These are phyloP conservation scores for Pocillopora damicornis DNA, from an alignment of 64 coral and sea anemone species.

Conservation along the genomic window DNA sequence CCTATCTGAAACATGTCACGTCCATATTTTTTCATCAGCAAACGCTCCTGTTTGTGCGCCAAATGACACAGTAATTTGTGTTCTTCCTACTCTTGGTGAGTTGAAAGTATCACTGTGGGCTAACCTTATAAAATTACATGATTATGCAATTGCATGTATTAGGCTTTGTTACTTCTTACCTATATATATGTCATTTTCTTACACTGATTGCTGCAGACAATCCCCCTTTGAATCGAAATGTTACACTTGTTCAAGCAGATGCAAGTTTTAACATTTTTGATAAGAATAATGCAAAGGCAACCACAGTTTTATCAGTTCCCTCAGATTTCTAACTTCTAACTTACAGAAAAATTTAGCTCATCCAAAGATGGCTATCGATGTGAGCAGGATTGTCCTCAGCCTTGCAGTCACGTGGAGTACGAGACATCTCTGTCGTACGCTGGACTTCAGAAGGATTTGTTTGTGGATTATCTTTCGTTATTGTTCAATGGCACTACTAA, in stretches of 20 bases:
- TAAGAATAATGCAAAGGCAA: not conserved
- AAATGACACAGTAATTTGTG: not conserved
- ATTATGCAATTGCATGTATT: not conserved
- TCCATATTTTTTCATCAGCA: not conserved
- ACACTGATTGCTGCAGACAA: not conserved
- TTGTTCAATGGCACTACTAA: not conserved
- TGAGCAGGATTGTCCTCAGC: not conserved
- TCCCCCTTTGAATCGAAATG: not conserved
- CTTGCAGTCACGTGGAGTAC: not conserved
- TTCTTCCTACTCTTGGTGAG: not conserved
- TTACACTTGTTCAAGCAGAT: not conserved
- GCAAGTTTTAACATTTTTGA: not conserved
- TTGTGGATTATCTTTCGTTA: not conserved
- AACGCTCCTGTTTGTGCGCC: slow-evolving; percentile 1
- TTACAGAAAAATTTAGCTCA: not conserved
- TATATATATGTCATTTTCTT: not conserved
- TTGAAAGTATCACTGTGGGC: not conserved
- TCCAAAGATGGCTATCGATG: not conserved
- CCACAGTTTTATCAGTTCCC: not conserved
- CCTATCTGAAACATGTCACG: not conserved
- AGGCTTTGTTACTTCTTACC: no score
- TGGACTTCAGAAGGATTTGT: not conserved
- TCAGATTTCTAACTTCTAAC: no score
- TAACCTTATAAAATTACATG: not conserved
- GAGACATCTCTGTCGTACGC: not conserved